Percentiles rank a stretch among this genome's conserved stretches.
Conservation (phyloP, 2,888 invertebrate genomes). For the Drosophila antonietae region DNA sequence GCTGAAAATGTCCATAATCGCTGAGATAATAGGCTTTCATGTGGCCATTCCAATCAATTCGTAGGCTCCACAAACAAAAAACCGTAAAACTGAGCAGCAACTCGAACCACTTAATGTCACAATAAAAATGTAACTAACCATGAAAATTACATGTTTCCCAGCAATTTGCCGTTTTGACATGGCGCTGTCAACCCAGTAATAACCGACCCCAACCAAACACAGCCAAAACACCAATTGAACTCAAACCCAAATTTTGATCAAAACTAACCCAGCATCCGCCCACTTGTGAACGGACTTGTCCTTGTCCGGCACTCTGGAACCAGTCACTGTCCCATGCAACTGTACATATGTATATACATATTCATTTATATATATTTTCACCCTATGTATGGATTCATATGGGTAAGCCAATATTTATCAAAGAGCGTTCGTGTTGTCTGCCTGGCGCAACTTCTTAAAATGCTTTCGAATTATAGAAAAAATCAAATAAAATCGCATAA, state of each 20-base stretch:
- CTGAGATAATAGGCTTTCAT: constrained; percentile 57
- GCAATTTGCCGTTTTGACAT: constrained; percentile 76
- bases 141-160: constrained; percentile 80
- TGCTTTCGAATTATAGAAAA: constrained; percentile 70
- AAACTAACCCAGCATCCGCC: constrained; percentile 29
- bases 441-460: constrained; percentile 74
- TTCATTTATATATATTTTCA: neutral
- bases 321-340: constrained; percentile 35
- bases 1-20: constrained; percentile 15
- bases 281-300: constrained; percentile 56
- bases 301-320: constrained; percentile 51
- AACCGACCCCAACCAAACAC: constrained; percentile 30
- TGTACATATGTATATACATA: neutral
- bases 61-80: constrained; percentile 40
- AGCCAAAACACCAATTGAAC: constrained; percentile 6
- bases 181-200: constrained; percentile 53
- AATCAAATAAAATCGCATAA: constrained; percentile 65
- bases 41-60: constrained; percentile 74
- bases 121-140: constrained; percentile 82
- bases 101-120: constrained; percentile 78
- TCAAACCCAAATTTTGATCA: constrained; percentile 5
- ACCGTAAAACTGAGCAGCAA: constrained; percentile 49
- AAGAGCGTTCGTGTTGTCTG: constrained; percentile 66
- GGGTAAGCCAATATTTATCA: constrained; percentile 75
- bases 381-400: constrained; percentile 23